Evolutionary conservation across 2,113 vertebrate genomes (phyloP).

Genomic region (Sarotherodon lohbergeri): DNA sequence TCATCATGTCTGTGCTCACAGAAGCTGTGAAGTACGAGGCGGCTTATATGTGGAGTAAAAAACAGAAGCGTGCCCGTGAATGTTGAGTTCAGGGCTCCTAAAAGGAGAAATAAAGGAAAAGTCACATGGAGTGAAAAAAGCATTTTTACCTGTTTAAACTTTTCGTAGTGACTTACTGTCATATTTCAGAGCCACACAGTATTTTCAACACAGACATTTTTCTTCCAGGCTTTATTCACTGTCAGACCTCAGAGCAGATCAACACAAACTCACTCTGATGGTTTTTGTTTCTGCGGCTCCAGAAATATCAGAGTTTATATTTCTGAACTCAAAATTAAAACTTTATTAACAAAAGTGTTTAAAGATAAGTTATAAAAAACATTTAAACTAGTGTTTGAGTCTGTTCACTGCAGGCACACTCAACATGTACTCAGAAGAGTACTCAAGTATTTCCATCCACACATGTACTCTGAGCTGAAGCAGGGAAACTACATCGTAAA

Average conservation of each 20-base stretch:
- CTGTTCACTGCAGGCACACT: not conserved
- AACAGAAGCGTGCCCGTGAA: not conserved
- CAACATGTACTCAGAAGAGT: too few species aligned
- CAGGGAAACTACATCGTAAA: too few species aligned
- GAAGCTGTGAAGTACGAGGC: not conserved
- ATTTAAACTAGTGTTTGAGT: not conserved
- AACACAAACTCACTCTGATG: not conserved
- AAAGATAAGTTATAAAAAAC: not conserved
- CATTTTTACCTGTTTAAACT: not conserved
- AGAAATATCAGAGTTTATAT: not conserved
- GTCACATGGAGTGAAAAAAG: not conserved
- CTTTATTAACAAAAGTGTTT: not conserved
- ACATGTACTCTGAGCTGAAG: too few species aligned
- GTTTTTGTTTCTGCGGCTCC: not conserved
- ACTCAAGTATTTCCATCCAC: too few species aligned
- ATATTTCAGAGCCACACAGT: not conserved
- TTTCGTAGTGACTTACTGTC: fast-evolving
- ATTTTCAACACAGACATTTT: not conserved
- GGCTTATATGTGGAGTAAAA: not conserved
- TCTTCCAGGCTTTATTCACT: not conserved
- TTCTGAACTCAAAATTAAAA: not conserved
- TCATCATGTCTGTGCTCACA: not conserved
- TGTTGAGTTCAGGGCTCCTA: not conserved
- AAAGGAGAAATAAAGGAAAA: not conserved
- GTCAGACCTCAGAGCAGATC: not conserved